A percentile compares a stretch with the other conserved stretches of the same genome.
Conservation (phyloP, 2,113 vertebrate species). For the Glareola pratincola region DNA sequence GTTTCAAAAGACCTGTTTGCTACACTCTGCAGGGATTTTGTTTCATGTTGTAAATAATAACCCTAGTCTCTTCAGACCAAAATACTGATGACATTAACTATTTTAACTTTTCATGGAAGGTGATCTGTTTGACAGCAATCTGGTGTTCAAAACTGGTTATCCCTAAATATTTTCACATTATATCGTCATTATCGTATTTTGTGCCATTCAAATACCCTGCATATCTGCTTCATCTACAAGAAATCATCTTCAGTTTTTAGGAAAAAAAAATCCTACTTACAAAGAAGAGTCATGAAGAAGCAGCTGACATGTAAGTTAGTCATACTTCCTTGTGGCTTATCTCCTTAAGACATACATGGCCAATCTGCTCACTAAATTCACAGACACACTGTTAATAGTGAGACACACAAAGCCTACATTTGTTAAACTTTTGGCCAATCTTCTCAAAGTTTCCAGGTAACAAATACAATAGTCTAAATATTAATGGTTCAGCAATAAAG, state of each 20-base stretch:
- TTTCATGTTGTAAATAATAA: background rate
- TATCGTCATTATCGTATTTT: background rate
- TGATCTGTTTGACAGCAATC: background rate
- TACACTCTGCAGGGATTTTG: background rate
- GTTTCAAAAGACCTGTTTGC: background rate
- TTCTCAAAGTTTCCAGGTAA: background rate
- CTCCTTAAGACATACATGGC: slow-evolving; percentile 8
- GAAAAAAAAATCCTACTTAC: background rate
- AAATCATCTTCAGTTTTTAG: background rate
- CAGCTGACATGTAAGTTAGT: slow-evolving; percentile 51
- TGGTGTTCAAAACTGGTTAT: background rate
- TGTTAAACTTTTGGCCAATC: background rate
- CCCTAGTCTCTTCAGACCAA: background rate
- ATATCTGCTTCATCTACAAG: background rate
- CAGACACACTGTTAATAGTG: background rate
- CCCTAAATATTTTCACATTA: background rate
- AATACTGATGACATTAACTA: background rate
- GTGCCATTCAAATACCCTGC: background rate
- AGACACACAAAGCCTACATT: background rate
- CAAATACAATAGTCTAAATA: background rate
- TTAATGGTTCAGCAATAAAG: background rate
- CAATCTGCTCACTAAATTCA: slow-evolving; percentile 29
- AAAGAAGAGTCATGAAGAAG: background rate
- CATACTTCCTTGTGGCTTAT: slow-evolving; percentile 29
- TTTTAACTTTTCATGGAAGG: background rate